Evolutionary conservation across 2,113 vertebrate genomes (phyloP).

Genomic region (Toxostoma redivivum): DNA sequence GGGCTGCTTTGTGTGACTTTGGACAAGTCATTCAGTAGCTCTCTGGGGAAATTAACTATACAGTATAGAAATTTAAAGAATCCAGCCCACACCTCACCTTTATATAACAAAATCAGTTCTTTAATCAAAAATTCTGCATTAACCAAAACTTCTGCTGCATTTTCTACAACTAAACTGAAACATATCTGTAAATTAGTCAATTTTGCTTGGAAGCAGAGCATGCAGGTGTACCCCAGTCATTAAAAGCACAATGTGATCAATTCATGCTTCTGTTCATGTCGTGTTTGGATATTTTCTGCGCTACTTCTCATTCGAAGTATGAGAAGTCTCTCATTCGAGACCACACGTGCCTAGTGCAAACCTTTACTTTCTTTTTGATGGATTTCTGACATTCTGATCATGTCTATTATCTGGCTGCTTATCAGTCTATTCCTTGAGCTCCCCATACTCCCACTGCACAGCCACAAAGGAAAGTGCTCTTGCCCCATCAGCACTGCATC

Average conservation of each 20-base stretch:
- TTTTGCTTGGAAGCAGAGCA: not conserved
- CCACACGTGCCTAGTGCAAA: not conserved
- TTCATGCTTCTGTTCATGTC: not conserved
- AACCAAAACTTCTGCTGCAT: not conserved
- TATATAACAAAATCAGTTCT: not conserved
- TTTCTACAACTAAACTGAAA: not conserved
- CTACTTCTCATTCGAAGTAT: not conserved
- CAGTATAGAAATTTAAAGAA: not conserved
- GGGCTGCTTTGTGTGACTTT: not conserved
- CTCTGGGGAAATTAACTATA: not conserved
- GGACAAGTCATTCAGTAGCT: not conserved
- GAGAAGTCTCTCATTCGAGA: not conserved
- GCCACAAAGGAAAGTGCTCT: not conserved
- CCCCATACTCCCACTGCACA: not conserved
- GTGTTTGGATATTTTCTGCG: accelerated
- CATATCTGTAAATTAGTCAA: not conserved
- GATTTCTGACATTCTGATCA: not conserved
- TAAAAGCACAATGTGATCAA: not conserved
- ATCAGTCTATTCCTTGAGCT: not conserved
- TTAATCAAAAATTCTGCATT: not conserved
- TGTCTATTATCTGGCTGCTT: not conserved
- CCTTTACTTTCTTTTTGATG: not conserved
- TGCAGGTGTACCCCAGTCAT: not conserved
- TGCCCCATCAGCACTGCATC: not conserved
- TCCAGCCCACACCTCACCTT: not conserved